Conservation (phyloP, 2,888 invertebrate species). For the Drosophila antonietae region DNA sequence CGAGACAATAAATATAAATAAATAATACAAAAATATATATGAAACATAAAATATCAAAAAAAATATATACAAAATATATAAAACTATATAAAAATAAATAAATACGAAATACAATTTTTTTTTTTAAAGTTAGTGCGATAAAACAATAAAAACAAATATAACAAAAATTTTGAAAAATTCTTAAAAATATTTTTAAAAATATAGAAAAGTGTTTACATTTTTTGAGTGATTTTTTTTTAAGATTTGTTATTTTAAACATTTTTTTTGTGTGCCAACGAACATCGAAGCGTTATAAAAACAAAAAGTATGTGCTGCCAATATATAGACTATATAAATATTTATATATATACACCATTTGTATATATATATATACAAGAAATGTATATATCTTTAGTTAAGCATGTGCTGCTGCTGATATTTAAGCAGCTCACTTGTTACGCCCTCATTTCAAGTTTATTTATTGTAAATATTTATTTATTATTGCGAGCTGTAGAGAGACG, state of each 20-base stretch:
- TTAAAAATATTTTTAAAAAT: neutral
- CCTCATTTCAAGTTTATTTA: conserved; percentile 11
- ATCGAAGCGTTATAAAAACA: conserved; percentile 25
- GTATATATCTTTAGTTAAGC: neutral
- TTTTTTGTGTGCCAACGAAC: conserved; percentile 5
- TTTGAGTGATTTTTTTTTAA: conserved; percentile 23
- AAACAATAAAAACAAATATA: neutral
- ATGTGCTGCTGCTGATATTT: neutral
- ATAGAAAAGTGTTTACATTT: conserved; percentile 7
- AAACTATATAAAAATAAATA: conserved; percentile 8
- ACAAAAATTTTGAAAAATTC: neutral
- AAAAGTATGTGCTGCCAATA: conserved; percentile 42
- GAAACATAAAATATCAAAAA: neutral
- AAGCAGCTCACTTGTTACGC: conserved; percentile 7
- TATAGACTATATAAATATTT: neutral
- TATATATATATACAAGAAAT: neutral
- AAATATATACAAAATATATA: neutral
- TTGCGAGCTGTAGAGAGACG: conserved; percentile 1
- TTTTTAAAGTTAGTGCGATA: neutral
- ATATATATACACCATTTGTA: neutral
- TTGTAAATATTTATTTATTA: conserved; percentile 13
- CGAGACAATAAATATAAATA: conserved; percentile 8
- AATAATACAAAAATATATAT: neutral
- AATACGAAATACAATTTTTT: neutral
- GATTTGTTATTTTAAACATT: conserved; percentile 1